These are phyloP conservation scores for Hippocampus guttulatus DNA, from an alignment of 2,113 vertebrate species.

Conservation along the genomic window DNA sequence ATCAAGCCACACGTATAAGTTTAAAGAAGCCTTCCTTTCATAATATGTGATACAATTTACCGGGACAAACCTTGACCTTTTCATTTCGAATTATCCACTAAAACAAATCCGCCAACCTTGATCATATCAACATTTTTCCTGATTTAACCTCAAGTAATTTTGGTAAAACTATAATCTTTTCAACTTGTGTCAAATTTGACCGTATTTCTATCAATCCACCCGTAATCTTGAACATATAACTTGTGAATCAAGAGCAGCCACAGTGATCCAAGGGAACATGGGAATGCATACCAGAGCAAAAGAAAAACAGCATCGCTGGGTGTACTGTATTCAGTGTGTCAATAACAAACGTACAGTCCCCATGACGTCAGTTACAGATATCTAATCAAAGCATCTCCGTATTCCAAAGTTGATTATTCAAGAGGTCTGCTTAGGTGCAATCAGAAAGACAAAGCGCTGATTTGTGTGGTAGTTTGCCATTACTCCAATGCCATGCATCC, in stretches of 20 bases:
- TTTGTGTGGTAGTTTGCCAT: background rate
- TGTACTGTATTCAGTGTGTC: background rate
- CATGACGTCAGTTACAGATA: conserved; percentile 24
- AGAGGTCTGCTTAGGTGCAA: background rate
- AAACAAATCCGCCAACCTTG: too few species aligned
- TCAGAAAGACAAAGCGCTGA: background rate
- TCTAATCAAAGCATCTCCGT: conserved; percentile 4
- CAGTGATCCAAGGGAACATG: background rate
- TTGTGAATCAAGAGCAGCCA: background rate
- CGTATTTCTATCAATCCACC: too few species aligned
- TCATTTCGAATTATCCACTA: too few species aligned
- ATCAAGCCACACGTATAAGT: too few species aligned
- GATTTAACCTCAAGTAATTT: too few species aligned
- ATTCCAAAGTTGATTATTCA: background rate
- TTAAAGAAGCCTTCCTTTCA: too few species aligned
- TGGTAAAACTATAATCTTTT: too few species aligned
- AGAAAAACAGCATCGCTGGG: background rate
- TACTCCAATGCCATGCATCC: background rate
- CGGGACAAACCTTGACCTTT: too few species aligned
- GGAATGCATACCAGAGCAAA: background rate
- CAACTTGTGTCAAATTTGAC: too few species aligned
- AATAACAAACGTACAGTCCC: background rate
- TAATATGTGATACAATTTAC: too few species aligned
- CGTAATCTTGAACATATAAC: too few species aligned
- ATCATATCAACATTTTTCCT: too few species aligned